Conservation (phyloP, 2,888 invertebrate species). For the Noctua comes region DNA sequence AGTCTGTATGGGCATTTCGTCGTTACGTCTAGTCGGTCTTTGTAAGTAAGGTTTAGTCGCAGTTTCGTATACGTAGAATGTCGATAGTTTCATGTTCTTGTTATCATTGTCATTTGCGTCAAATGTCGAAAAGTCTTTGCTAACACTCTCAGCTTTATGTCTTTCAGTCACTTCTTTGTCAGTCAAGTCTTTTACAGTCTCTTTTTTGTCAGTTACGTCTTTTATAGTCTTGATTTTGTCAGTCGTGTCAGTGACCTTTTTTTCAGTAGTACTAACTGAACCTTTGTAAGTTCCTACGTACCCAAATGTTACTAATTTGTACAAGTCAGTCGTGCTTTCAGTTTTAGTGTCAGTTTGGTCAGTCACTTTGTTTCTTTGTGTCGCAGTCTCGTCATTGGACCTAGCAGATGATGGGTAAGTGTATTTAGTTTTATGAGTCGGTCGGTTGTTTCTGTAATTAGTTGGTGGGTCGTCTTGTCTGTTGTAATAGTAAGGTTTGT, state of each 20-base stretch:
- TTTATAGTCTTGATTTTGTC: constrained; percentile 48
- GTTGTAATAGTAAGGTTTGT: constrained; percentile 83
- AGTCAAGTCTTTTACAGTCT: constrained; percentile 44
- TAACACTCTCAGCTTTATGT: constrained; percentile 73
- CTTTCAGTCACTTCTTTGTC: constrained; percentile 60
- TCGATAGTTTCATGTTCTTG: constrained; percentile 80
- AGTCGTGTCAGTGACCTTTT: constrained; percentile 40
- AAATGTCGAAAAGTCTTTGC: constrained; percentile 83
- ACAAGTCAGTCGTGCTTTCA: constrained; percentile 80
- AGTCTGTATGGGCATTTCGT: constrained; percentile 73
- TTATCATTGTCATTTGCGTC: constrained; percentile 68
- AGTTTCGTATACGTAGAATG: constrained; percentile 85
- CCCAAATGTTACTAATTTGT: constrained; percentile 88
- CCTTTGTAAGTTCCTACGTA: constrained; percentile 88
- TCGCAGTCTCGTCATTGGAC: constrained; percentile 79
- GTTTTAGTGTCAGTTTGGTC: constrained; percentile 64
- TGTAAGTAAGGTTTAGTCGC: constrained; percentile 84
- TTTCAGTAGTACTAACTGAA: constrained; percentile 64
- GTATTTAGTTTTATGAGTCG: constrained; percentile 74
- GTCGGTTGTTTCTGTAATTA: constrained; percentile 78
- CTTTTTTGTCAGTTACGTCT: constrained; percentile 44
- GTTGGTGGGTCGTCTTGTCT: constrained; percentile 74
- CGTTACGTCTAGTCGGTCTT: constrained; percentile 85
- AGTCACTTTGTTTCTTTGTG: constrained; percentile 56
- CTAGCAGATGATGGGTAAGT: constrained; percentile 81